Evolutionary conservation across 2,888 invertebrate species (phyloP), one percentile per base, ranked within the genome.

Genomic region (Cynaeus angustus): DNA sequence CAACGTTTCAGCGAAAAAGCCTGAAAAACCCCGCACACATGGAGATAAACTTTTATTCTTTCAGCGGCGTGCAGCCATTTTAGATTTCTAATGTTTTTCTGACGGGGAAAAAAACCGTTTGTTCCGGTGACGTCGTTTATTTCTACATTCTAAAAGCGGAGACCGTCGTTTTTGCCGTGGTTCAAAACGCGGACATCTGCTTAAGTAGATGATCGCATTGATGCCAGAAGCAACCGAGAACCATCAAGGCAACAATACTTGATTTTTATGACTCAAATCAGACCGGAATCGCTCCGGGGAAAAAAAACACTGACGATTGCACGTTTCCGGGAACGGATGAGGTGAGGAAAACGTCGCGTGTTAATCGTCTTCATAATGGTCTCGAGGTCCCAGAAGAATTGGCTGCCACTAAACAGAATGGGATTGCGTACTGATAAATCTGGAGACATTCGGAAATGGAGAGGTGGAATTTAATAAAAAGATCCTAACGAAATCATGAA

Each of bases 311-410:
- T 62, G 62, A 62, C 52, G 38, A 41, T 28, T 38, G 62, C 50
- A 62, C 62, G 62, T 50, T 62, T 62, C 52, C 50, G 52, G 52
- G 26, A 13, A 26, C 28, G 62, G 52, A 62, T 41, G 53, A 65
- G 65, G 65, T 53, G 53, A 53, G 55, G 50, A 50, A 50, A 38
- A 65, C 65, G 65, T 65, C 65, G 65, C 64, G 53, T 53, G 64
- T 64, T 53, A 53, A 53, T 53, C 61, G 61, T 9, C 61, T 16
- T 21, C 33, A 12, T 45, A 58, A 58, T 41, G 55, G 55, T 21
- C 55, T 41, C 38, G 55, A 21, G 14, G 55, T 38, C 41, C 41
- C 38, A 2, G 0, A 10, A 33, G 13, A 53, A 50, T 50, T 26
- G 30, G 28, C 26, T 30, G n/a, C 10, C 30, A 50, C 28, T 10